Evolutionary conservation across 1,140 invertebrate species (phyloP).

Genomic region (Laupala kohalensis): DNA sequence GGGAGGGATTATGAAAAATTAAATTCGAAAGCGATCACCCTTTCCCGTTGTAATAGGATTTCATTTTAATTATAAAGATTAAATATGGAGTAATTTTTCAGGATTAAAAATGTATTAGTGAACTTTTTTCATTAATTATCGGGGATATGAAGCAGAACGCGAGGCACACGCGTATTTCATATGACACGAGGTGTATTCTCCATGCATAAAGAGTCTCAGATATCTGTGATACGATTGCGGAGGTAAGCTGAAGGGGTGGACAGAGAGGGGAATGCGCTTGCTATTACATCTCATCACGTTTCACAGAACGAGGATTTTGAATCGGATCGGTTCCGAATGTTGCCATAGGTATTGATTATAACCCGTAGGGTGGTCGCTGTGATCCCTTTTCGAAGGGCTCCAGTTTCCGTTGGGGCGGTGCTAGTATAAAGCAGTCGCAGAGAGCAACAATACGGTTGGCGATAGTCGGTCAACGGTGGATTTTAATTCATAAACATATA

Average conservation of each 20-base stretch:
- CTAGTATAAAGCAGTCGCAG: too few relatives aligned
- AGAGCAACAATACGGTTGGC: too few relatives aligned
- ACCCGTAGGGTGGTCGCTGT: neutral
- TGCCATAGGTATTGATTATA: neutral
- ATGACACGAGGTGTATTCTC: neutral
- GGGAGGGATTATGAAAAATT: neutral
- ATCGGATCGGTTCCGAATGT: neutral
- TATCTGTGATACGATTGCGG: too few relatives aligned
- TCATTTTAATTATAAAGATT: neutral
- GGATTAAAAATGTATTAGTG: neutral
- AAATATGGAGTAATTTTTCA: neutral
- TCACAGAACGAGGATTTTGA: neutral
- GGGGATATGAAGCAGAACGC: neutral
- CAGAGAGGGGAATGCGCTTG: neutral
- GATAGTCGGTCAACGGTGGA: too few relatives aligned
- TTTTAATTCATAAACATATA: too few relatives aligned
- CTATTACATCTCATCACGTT: neutral
- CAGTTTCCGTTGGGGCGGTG: too few relatives aligned
- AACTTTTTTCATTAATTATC: neutral
- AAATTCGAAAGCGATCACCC: neutral
- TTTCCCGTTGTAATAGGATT: neutral
- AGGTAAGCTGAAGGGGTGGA: neutral
- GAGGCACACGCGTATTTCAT: neutral
- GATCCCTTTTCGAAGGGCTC: neutral
- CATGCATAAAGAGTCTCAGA: neutral